Evolutionary conservation across 2,797 vertebrate genomes (phyloP).

Genomic region (Sebastes melanostomus): DNA sequence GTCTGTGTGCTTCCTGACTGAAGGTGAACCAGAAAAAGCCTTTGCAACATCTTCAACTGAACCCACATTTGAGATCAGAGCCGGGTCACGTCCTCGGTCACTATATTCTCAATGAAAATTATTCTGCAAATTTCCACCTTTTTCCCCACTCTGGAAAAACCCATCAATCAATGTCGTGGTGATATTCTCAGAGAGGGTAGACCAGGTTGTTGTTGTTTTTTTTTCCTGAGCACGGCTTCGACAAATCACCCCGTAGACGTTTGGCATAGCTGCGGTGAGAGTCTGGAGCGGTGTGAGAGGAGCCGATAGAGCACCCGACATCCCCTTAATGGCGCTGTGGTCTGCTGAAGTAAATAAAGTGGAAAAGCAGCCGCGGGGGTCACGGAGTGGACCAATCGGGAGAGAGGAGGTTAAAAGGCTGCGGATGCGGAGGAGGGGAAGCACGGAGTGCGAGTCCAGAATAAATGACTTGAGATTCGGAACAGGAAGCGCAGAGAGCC

Average conservation of each 20-base stretch:
- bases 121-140: slow-evolving; percentile 24
- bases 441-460: slow-evolving; percentile 18
- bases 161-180: slow-evolving; percentile 49
- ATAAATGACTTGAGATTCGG: slow-evolving; percentile 50
- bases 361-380: slow-evolving; percentile 70
- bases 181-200: slow-evolving; percentile 50
- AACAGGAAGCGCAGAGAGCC: slow-evolving; percentile 7
- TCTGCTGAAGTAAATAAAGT: slow-evolving; percentile 75
- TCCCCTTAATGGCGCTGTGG: slow-evolving; percentile 69
- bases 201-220: slow-evolving; percentile 40
- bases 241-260: slow-evolving; percentile 64
- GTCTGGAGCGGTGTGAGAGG: slow-evolving; percentile 52
- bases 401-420: slow-evolving; percentile 46
- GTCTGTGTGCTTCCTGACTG: slow-evolving; percentile 36
- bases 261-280: slow-evolving; percentile 67
- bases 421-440: slow-evolving; percentile 11
- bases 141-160: slow-evolving; percentile 44
- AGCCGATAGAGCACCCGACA: slow-evolving; percentile 48
- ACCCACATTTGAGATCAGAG: slow-evolving; percentile 18
- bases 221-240: slow-evolving; percentile 35
- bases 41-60: slow-evolving; percentile 27
- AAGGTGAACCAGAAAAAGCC: slow-evolving; percentile 13
- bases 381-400: slow-evolving; percentile 39
- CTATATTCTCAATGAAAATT: slow-evolving; percentile 36
- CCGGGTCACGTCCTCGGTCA: slow-evolving; percentile 6